Evolutionary conservation across 2,113 vertebrate genomes (phyloP), one percentile per base, ranked within the genome.

Genomic region (Ia io): DNA sequence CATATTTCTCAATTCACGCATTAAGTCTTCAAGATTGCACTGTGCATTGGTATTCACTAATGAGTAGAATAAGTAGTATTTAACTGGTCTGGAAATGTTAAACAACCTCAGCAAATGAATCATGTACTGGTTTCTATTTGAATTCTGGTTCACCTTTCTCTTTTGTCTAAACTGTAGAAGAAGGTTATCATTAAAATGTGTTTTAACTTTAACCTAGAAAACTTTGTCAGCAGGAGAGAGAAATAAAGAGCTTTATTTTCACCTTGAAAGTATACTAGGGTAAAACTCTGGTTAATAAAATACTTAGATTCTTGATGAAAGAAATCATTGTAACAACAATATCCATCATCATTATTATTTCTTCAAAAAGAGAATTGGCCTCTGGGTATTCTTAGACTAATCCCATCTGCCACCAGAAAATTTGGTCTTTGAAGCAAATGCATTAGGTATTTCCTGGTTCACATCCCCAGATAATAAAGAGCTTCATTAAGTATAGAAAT

Each of bases 311-410:
- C 18, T 93, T 88, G n/a, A 94, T 90, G 63, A 96, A 94, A 96
- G 63, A 91, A 87, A 93, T 74, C 30, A 71, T 87, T 56, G 1
- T 79, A 89, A 91, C 86, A 94, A 95, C 8, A 94, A 94, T 94
- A 95, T 94, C 89, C 51, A 97, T 93, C 70, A 90, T 65, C 42
- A 91, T 89, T 91, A 91, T 96, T 93, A 95, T 95, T 95, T 95
- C 59, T 94, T 94, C 44, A 87, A 65, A 76, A 90, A 63, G 28
- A 70, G 25, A 95, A 96, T 44, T 95, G 53, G 18, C 94, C 96
- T 91, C 40, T 87, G 84, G 51, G 70, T 95, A 87, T 95, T 94
- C 47, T 93, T 94, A 63, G 16, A 47, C 76, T 91, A 95, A 96
- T 96, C n/a, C 51, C 71, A 86, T 73, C 53, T 95, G 70, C 79